phyloP scores from a whole-genome alignment of 2,888 invertebrate species.

The Synergus itoensis region DNA sequence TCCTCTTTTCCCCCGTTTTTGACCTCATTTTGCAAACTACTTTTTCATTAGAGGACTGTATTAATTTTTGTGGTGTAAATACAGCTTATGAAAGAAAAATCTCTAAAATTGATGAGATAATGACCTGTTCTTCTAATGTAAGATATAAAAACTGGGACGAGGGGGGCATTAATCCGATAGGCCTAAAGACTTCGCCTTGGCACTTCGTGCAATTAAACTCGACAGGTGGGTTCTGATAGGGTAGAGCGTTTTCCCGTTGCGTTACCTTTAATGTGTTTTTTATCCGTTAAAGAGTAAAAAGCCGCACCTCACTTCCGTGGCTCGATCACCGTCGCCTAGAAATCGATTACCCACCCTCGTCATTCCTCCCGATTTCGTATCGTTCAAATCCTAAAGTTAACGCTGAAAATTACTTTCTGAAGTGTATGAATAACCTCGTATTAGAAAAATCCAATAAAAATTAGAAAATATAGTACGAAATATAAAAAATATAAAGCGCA shows the following conservation, averaged over 20 bases:
- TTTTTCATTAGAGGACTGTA: too few relatives aligned
- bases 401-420: neutral
- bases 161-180: slow-evolving; percentile 63
- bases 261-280: slow-evolving; percentile 49
- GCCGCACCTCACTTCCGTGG: slow-evolving; percentile 58
- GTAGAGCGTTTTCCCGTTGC: slow-evolving; percentile 47
- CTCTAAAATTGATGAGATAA: neutral
- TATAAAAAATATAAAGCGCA: neutral
- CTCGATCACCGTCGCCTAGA: slow-evolving; percentile 52
- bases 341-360: slow-evolving; percentile 58
- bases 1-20: neutral
- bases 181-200: slow-evolving; percentile 62
- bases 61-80: too few relatives aligned
- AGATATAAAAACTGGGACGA: neutral
- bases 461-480: neutral
- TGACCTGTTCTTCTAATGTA: neutral
- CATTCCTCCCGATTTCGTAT: slow-evolving; percentile 16
- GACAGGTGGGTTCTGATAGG: slow-evolving; percentile 56
- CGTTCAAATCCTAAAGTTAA: neutral
- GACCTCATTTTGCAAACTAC: too few relatives aligned
- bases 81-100: neutral
- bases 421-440: neutral
- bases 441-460: neutral
- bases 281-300: slow-evolving; percentile 53
- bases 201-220: slow-evolving; percentile 72